phyloP scores from a whole-genome alignment of 2,797 vertebrate genomes.

The Periophthalmus magnuspinnatus region DNA sequence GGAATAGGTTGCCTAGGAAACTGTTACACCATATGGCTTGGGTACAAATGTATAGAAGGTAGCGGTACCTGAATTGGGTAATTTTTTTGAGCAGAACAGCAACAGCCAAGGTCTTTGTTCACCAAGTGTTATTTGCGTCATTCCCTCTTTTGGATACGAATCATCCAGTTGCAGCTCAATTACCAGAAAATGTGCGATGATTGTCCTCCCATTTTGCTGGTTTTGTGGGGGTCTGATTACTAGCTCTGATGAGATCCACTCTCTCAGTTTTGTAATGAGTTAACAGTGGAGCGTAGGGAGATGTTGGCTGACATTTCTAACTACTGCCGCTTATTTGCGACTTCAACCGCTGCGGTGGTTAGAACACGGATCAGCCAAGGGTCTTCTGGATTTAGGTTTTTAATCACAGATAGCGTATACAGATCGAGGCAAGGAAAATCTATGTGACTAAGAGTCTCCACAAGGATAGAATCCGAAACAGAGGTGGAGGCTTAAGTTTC shows the following conservation, averaged over 20 bases:
- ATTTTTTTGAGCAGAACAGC: neutral
- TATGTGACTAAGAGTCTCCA: neutral
- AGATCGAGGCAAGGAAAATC: neutral
- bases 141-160: neutral
- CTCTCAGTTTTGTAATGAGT: constrained; percentile 5
- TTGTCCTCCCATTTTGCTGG: neutral
- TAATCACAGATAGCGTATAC: neutral
- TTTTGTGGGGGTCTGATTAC: constrained; percentile 2
- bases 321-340: neutral
- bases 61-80: neutral
- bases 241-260: constrained; percentile 10
- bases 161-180: neutral
- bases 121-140: neutral
- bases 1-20: constrained; percentile 45
- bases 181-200: neutral
- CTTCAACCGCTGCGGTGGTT: constrained; percentile 4
- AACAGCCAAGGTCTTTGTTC: neutral
- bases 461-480: too few species aligned
- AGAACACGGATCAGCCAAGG: neutral
- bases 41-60: neutral
- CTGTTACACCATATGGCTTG: neutral
- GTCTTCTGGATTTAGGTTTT: neutral
- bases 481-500: too few species aligned
- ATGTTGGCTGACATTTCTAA: constrained; percentile 6
- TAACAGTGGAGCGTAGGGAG: neutral